Conservation (phyloP, 2,797 vertebrate species). For the Strix occidentalis region DNA sequence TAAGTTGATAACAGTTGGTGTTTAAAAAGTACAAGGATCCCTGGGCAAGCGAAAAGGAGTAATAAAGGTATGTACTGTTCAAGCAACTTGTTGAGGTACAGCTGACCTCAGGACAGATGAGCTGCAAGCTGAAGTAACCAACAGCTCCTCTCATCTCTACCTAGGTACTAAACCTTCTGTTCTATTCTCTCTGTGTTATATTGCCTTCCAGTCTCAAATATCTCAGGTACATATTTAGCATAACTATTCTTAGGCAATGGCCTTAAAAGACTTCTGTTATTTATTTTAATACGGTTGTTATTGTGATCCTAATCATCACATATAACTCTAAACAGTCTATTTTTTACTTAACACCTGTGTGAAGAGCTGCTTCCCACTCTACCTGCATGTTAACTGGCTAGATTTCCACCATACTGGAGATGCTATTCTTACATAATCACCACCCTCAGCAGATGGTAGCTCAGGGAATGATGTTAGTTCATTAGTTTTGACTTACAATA, state of each 20-base stretch:
- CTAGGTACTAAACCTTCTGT: background rate
- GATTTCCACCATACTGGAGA: background rate
- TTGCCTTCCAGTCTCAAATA: background rate
- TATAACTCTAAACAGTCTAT: background rate
- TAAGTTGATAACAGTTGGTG: background rate
- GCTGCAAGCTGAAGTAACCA: background rate
- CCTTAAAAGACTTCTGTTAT: conserved; percentile 2
- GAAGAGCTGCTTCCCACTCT: conserved; percentile 53
- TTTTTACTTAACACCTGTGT: conserved; percentile 53
- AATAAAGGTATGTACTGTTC: background rate
- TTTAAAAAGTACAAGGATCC: background rate
- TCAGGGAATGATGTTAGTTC: conserved; percentile 18
- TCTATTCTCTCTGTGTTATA: background rate
- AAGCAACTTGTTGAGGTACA: background rate
- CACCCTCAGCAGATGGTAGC: conserved; percentile 20
- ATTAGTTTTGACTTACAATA: conserved; percentile 33
- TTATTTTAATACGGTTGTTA: conserved; percentile 32
- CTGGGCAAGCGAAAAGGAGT: background rate
- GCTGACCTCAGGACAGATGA: background rate
- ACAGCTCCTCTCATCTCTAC: background rate
- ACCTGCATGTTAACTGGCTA: conserved; percentile 23
- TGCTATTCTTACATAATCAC: conserved; percentile 56
- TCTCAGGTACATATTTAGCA: background rate
- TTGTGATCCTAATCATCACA: conserved; percentile 8
- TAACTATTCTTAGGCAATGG: background rate